Conservation (phyloP, 2,888 invertebrate genomes). For the Amphipoea lucens region DNA sequence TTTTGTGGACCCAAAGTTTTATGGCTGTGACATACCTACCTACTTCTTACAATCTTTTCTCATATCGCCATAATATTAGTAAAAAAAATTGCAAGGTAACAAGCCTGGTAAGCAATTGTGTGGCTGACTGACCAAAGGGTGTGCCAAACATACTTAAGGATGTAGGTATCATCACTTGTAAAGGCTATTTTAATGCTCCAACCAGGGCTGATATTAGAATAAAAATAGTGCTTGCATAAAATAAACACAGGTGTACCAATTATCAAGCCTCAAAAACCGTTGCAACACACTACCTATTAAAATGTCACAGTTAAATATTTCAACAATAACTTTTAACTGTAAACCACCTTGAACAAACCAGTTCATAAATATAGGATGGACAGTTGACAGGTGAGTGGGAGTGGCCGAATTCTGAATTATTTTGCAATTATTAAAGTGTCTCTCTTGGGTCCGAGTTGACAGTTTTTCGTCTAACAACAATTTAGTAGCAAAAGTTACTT, state of each 20-base stretch:
- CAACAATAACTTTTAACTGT: slow-evolving; percentile 20
- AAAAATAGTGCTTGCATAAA: neutral
- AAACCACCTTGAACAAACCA: slow-evolving; percentile 47
- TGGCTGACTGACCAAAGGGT: too few relatives aligned
- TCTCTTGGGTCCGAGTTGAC: slow-evolving; percentile 33
- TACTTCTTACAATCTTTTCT: neutral
- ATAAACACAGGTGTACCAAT: neutral
- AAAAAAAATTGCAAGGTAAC: neutral
- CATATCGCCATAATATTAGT: neutral
- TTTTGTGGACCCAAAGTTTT: neutral
- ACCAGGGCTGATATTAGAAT: neutral
- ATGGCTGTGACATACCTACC: neutral
- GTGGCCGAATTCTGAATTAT: slow-evolving; percentile 34
- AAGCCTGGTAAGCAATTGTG: neutral
- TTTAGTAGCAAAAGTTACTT: slow-evolving; percentile 8
- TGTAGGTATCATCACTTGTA: neutral
- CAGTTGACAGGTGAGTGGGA: slow-evolving; percentile 25
- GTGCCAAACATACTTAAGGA: neutral
- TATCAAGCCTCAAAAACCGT: slow-evolving; percentile 2
- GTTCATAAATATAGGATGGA: slow-evolving; percentile 47
- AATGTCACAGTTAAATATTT: slow-evolving; percentile 51
- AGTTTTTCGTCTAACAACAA: neutral
- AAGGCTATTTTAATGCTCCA: neutral
- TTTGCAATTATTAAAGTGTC: slow-evolving; percentile 51
- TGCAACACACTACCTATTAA: slow-evolving; percentile 31